Percentiles rank a stretch among this genome's conserved stretches.
phyloP scores from a whole-genome alignment of 2,113 vertebrate genomes.

The Sphaerodactylus townsendi region DNA sequence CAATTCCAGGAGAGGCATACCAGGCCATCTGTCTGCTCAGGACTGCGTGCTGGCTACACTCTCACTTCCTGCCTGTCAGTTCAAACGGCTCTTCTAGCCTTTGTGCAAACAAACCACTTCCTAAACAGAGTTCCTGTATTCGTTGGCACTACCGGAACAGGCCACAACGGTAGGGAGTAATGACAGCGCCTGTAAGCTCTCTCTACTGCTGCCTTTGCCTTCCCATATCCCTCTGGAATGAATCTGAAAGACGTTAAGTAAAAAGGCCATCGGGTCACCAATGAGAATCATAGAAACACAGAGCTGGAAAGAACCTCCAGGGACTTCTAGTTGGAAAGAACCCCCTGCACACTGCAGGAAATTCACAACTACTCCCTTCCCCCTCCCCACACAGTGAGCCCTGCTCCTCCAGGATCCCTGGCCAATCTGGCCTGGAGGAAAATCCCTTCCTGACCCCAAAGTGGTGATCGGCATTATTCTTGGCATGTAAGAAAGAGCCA shows the following conservation, averaged over 20 bases:
- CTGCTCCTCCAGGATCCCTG: no score
- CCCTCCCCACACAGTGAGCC: no score
- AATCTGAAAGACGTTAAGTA: not conserved
- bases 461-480: no score
- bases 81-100: slow-evolving; percentile 10
- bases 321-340: no score
- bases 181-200: not conserved
- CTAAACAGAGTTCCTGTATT: slow-evolving; percentile 33
- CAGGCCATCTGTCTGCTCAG: not conserved
- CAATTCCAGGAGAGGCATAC: not conserved
- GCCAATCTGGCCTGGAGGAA: no score
- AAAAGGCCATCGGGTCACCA: not conserved
- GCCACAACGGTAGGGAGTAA: not conserved
- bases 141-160: slow-evolving; percentile 4
- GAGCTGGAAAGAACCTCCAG: no score
- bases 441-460: no score
- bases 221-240: not conserved
- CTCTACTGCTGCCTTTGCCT: not conserved
- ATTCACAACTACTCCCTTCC: no score
- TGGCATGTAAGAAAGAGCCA: no score
- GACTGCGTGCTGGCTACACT: slow-evolving; percentile 19
- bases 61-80: slow-evolving; percentile 30
- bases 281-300: no score
- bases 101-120: slow-evolving; percentile 41
- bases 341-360: no score